These are phyloP conservation scores for Phoebastria nigripes DNA, from an alignment of 2,797 vertebrate species.

Conservation along the genomic window DNA sequence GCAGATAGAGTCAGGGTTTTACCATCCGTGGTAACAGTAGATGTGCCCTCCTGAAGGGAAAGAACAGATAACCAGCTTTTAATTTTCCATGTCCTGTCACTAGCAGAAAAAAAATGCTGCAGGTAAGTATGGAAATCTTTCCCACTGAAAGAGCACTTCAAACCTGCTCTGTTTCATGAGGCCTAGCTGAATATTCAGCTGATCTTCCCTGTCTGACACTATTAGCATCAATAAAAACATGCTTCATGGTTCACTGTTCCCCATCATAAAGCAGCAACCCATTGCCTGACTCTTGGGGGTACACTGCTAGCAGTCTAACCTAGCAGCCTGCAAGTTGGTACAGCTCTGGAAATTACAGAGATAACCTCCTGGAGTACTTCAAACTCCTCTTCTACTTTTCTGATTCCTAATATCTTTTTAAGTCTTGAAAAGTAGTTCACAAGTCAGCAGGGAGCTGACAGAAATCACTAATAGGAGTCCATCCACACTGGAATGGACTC, in stretches of 20 bases:
- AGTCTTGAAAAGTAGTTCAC: background rate
- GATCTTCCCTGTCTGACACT: background rate
- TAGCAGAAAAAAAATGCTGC: background rate
- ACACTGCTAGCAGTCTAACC: background rate
- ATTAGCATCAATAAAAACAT: background rate
- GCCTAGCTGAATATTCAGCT: background rate
- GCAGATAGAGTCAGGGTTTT: slow-evolving; percentile 71
- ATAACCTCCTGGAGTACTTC: background rate
- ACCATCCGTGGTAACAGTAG: slow-evolving; percentile 71
- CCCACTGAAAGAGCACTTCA: background rate
- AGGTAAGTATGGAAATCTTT: background rate
- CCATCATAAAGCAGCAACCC: background rate
- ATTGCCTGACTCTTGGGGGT: background rate
- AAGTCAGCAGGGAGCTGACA: background rate
- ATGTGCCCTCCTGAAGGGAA: slow-evolving; percentile 84
- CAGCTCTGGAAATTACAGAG: background rate
- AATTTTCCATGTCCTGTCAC: background rate
- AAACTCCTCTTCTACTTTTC: background rate
- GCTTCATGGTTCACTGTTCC: background rate
- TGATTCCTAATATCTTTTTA: background rate
- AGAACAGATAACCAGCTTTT: background rate
- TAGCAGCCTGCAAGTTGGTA: background rate
- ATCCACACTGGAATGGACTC: background rate
- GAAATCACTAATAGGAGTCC: background rate
- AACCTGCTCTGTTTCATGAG: background rate